Conservation (phyloP, 1,140 invertebrate genomes). For the Drosophila arizonae region DNA sequence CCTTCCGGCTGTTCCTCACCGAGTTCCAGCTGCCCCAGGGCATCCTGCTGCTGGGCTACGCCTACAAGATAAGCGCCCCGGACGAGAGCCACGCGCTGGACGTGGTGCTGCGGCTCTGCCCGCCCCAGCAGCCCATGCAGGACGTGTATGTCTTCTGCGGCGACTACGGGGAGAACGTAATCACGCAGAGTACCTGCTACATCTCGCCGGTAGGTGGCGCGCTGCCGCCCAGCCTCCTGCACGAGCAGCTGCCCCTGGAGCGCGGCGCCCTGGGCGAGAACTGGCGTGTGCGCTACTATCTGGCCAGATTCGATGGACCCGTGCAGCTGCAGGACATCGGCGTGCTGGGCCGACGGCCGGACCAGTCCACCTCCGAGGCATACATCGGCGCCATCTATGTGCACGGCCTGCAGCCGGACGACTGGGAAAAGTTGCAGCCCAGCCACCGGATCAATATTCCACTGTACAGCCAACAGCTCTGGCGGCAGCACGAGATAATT, state of each 20-base stretch:
- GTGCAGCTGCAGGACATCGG: constrained; percentile 66
- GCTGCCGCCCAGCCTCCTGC: constrained; percentile 15
- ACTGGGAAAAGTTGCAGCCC: constrained; percentile 3
- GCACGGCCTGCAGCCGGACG: constrained; percentile 35
- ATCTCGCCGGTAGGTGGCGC: constrained; percentile 36
- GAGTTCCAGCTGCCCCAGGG: constrained; percentile 53
- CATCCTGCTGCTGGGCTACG: constrained; percentile 63
- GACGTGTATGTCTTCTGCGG: constrained; percentile 66
- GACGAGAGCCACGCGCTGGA: constrained; percentile 42
- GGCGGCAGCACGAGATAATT: not conserved
- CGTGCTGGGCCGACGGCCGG: constrained; percentile 41
- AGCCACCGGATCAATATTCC: constrained; percentile 22
- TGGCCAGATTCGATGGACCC: constrained; percentile 60
- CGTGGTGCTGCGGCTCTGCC: constrained; percentile 39
- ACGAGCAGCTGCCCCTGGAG: constrained; percentile 37
- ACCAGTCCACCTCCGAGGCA: constrained; percentile 7
- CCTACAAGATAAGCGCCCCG: constrained; percentile 25
- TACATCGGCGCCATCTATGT: constrained; percentile 68
- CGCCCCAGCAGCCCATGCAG: not conserved
- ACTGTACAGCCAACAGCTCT: constrained; percentile 25
- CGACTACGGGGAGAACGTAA: constrained; percentile 33
- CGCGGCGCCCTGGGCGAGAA: constrained; percentile 21
- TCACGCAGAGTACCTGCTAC: constrained; percentile 42
- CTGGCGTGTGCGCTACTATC: constrained; percentile 71
- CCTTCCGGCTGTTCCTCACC: constrained; percentile 67